These are phyloP conservation scores for Bagarius yarrelli DNA, from an alignment of 2,113 vertebrate genomes.

Conservation along the genomic window DNA sequence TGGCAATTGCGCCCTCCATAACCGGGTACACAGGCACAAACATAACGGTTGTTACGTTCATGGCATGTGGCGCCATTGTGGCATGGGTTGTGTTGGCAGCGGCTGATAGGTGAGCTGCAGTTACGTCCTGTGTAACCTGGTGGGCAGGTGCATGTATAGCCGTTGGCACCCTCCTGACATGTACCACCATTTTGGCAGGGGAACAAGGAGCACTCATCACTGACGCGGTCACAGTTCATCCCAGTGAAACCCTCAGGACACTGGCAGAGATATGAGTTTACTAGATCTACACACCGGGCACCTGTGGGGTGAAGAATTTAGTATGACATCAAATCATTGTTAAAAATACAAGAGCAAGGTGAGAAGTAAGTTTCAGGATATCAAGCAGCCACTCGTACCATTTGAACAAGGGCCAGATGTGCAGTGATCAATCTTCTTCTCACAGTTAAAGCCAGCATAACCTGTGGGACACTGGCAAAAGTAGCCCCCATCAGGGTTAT, in stretches of 20 bases:
- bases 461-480: constrained; percentile 84
- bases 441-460: constrained; percentile 95
- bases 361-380: neutral
- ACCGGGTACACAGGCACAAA: constrained; percentile 80
- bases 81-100: constrained; percentile 84
- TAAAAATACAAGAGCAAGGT: neutral
- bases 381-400: constrained; percentile 69
- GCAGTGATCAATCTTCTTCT: constrained; percentile 93
- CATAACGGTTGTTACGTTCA: constrained; percentile 72
- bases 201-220: constrained; percentile 84
- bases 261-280: constrained; percentile 82
- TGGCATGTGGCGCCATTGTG: constrained; percentile 91
- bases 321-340: neutral
- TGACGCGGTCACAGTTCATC: constrained; percentile 82
- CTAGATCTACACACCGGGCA: constrained; percentile 82
- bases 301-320: constrained; percentile 65
- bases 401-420: constrained; percentile 88
- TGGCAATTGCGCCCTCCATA: constrained; percentile 87
- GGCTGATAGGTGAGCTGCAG: constrained; percentile 82
- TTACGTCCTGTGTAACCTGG: constrained; percentile 87
- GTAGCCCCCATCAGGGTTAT: constrained; percentile 85
- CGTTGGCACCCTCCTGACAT: constrained; percentile 85
- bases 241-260: constrained; percentile 90
- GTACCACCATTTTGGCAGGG: constrained; percentile 90
- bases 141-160: constrained; percentile 87